These are phyloP conservation scores for Ginglymostoma cirratum DNA, from an alignment of 2,113 vertebrate species.

Conservation along the genomic window DNA sequence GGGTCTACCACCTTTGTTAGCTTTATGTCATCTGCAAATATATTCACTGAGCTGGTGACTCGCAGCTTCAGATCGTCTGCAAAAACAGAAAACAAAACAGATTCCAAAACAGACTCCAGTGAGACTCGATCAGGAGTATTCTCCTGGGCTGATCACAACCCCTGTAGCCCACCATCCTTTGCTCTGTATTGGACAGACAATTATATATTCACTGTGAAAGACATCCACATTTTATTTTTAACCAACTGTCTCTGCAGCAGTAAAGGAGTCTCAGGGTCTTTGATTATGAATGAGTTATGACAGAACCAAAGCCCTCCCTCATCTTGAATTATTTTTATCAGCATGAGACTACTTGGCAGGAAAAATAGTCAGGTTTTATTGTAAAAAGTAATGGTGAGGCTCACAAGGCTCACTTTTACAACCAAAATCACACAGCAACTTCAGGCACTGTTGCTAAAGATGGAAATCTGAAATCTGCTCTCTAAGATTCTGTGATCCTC, in stretches of 20 bases:
- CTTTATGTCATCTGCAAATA: not conserved
- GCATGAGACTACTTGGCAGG: not conserved
- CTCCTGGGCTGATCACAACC: not conserved
- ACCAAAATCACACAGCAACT: not conserved
- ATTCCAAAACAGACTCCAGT: not conserved
- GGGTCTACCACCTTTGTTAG: not conserved
- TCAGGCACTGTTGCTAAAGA: not conserved
- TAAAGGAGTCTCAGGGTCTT: not conserved
- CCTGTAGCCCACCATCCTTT: not conserved
- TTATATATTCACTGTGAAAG: not conserved
- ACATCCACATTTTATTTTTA: not conserved
- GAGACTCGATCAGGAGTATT: not conserved
- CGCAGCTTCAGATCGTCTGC: not conserved
- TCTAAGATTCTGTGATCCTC: not conserved
- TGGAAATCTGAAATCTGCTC: not conserved
- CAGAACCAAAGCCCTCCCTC: not conserved
- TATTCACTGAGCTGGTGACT: not conserved
- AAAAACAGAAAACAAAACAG: not conserved
- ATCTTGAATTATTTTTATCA: not conserved
- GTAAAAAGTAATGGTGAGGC: not conserved
- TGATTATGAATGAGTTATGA: not conserved
- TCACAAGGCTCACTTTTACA: not conserved
- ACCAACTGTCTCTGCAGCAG: not conserved
- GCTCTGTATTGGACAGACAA: not conserved
- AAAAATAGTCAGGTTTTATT: not conserved